phyloP scores from a whole-genome alignment of 2,888 invertebrate species.

The Eristalis intricaria region DNA sequence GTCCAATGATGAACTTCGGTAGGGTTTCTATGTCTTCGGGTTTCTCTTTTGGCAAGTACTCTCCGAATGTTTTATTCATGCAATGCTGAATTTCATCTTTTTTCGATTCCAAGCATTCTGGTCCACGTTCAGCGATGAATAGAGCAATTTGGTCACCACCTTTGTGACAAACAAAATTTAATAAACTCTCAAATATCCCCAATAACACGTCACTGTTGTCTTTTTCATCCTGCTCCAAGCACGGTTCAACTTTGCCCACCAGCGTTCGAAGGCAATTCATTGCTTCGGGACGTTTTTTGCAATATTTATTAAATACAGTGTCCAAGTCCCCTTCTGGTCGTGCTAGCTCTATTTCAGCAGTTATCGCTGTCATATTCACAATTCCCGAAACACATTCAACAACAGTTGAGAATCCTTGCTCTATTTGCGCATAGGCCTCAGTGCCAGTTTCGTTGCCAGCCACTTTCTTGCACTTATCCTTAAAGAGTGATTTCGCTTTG shows the following conservation, averaged over 20 bases:
- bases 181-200: conserved; percentile 87
- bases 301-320: conserved; percentile 88
- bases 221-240: conserved; percentile 85
- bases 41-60: conserved; percentile 82
- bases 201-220: conserved; percentile 84
- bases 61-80: conserved; percentile 84
- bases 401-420: conserved; percentile 80
- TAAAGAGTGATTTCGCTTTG: conserved; percentile 83
- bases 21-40: conserved; percentile 81
- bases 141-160: conserved; percentile 92
- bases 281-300: conserved; percentile 82
- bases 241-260: conserved; percentile 83
- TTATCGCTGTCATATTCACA: conserved; percentile 84
- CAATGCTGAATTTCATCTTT: conserved; percentile 85
- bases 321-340: conserved; percentile 87
- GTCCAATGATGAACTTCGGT: conserved; percentile 84
- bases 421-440: conserved; percentile 83
- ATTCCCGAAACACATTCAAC: conserved; percentile 83
- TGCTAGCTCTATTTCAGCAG: conserved; percentile 86
- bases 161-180: conserved; percentile 89
- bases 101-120: conserved; percentile 86
- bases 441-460: conserved; percentile 82
- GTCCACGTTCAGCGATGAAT: conserved; percentile 91
- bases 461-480: conserved; percentile 86
- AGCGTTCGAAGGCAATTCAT: conserved; percentile 84